Percentiles rank a stretch among this genome's conserved stretches.
Conservation (phyloP, 2,797 vertebrate species). For the Anguilla megastoma region DNA sequence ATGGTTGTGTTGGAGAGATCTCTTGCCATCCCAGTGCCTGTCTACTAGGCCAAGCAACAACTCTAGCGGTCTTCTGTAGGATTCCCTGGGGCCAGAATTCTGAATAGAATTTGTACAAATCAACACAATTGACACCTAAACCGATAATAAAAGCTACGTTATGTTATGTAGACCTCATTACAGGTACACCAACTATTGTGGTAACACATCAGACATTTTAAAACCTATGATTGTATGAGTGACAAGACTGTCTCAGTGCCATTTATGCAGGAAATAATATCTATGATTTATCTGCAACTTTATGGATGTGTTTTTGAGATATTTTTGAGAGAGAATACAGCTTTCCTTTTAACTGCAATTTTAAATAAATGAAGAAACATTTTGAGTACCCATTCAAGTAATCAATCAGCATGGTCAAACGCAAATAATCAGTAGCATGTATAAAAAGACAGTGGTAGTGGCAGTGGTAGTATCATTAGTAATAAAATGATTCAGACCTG, state of each 20-base stretch:
- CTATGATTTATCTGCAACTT: too few relatives aligned
- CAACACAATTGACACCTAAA: not conserved
- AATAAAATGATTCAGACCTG: not conserved
- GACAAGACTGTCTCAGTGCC: too few relatives aligned
- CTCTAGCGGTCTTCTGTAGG: conserved; percentile 72
- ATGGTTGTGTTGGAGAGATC: conserved; percentile 72
- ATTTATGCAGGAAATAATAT: too few relatives aligned
- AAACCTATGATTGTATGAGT: too few relatives aligned
- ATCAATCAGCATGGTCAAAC: not conserved
- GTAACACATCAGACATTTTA: too few relatives aligned
- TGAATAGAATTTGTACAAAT: conserved; percentile 20
- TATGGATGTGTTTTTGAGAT: too few relatives aligned
- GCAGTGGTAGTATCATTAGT: not conserved
- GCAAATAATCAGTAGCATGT: not conserved
- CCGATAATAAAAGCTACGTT: not conserved
- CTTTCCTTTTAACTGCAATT: not conserved
- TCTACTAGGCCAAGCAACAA: conserved; percentile 78
- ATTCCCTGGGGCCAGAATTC: conserved; percentile 54
- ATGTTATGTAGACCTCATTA: too few relatives aligned
- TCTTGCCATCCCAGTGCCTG: conserved; percentile 74
- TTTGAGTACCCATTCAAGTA: not conserved
- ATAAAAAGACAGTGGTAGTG: not conserved
- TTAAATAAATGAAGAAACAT: not conserved
- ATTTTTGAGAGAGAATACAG: too few relatives aligned
- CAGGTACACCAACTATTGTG: too few relatives aligned